A percentile compares a stretch with the other conserved stretches of the same genome.
Evolutionary conservation across 2,113 vertebrate species (phyloP).

Genomic region (Gyps fulvus): DNA sequence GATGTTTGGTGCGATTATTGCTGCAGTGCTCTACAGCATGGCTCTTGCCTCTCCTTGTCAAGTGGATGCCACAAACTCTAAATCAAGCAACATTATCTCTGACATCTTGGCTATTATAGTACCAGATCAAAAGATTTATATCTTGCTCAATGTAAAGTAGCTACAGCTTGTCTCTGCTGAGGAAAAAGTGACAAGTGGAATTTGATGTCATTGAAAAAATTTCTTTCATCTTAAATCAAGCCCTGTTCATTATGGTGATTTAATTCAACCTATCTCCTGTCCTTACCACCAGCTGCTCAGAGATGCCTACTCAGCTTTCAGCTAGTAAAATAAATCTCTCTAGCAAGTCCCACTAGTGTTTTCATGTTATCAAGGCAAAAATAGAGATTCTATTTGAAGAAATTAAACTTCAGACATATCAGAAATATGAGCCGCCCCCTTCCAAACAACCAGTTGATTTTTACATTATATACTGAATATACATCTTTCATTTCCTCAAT

Average conservation of each 20-base stretch:
- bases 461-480: not conserved
- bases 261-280: not conserved
- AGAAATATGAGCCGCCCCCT: not conserved
- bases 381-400: constrained; percentile 1
- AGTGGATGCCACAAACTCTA: not conserved
- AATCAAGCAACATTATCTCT: not conserved
- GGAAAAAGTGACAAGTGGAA: constrained; percentile 14
- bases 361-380: constrained; percentile 20
- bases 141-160: not conserved
- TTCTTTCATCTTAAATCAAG: not conserved
- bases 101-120: not conserved
- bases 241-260: not conserved
- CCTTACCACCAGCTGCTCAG: constrained; percentile 13
- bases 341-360: not conserved
- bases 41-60: not conserved
- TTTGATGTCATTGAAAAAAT: not conserved
- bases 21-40: accelerated
- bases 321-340: not conserved
- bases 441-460: not conserved
- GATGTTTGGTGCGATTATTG: not conserved
- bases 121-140: not conserved
- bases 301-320: constrained; percentile 34
- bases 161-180: not conserved
- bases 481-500: not conserved
- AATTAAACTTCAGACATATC: not conserved